These are phyloP conservation scores for Poecilia latipinna DNA, from an alignment of 2,113 vertebrate species.

Conservation along the genomic window DNA sequence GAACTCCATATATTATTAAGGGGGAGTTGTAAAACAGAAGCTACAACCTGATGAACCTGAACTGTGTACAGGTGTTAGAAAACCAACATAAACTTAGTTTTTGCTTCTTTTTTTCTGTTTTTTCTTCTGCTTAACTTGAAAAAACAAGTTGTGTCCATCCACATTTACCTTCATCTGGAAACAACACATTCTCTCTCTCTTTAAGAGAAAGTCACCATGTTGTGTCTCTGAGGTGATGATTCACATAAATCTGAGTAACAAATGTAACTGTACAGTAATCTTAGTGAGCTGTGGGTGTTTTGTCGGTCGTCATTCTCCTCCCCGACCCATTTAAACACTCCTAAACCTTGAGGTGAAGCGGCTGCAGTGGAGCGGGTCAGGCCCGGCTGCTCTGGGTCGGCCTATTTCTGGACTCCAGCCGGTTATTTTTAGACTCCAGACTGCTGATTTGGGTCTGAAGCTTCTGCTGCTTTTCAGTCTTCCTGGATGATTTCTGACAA, in stretches of 20 bases:
- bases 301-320: too few species aligned
- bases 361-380: conserved; percentile 7
- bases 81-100: too few species aligned
- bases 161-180: too few species aligned
- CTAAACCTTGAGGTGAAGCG: not conserved
- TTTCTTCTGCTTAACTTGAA: too few species aligned
- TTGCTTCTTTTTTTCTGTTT: too few species aligned
- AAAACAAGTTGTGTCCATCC: too few species aligned
- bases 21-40: not conserved
- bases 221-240: not conserved
- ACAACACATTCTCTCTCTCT: too few species aligned
- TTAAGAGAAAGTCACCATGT: not conserved
- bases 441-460: conserved; percentile 32
- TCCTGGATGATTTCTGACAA: not conserved
- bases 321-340: not conserved
- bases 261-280: too few species aligned
- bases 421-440: conserved; percentile 57
- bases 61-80: too few species aligned
- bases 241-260: not conserved
- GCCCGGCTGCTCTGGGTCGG: conserved; percentile 1
- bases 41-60: too few species aligned
- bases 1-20: not conserved
- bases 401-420: conserved; percentile 39
- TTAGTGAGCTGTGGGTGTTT: too few species aligned
- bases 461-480: not conserved